These are phyloP conservation scores for Zootoca vivipara DNA, from an alignment of 2,113 vertebrate species.

Conservation along the genomic window DNA sequence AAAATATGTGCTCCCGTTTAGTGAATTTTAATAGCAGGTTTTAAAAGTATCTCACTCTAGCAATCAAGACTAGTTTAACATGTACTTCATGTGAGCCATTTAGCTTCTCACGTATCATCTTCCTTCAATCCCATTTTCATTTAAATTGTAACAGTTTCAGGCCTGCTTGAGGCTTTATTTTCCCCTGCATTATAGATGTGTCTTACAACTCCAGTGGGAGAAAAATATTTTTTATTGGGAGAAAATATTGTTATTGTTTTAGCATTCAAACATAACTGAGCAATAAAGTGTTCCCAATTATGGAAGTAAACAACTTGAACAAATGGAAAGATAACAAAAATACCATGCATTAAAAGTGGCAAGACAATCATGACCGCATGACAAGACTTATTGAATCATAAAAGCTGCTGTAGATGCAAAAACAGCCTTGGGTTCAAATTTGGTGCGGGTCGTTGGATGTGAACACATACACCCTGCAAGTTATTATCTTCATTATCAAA, in stretches of 20 bases:
- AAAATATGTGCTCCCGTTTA: conserved; percentile 40
- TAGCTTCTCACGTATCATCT: conserved; percentile 49
- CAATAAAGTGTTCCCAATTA: background rate
- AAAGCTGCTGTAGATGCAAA: background rate
- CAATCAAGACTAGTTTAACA: conserved; percentile 38
- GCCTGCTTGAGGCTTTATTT: background rate
- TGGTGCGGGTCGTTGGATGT: accelerated
- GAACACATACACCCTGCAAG: accelerated
- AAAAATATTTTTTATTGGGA: accelerated
- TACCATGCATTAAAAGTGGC: accelerated
- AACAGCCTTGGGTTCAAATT: background rate
- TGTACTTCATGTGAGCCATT: conserved; percentile 54
- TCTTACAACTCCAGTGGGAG: accelerated
- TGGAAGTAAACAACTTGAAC: conserved; percentile 32
- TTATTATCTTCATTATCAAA: accelerated
- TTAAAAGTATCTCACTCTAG: conserved; percentile 7
- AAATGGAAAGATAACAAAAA: background rate
- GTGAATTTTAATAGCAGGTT: conserved; percentile 34
- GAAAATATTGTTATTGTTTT: conserved; percentile 1
- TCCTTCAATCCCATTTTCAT: conserved; percentile 18
- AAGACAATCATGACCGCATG: background rate
- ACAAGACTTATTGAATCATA: accelerated
- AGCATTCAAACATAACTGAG: conserved; percentile 30
- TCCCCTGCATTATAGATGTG: background rate
- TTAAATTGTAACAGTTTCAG: conserved; percentile 47